Evolutionary conservation across 2,113 vertebrate genomes (phyloP), one percentile per base, ranked within the genome.

Genomic region (Riparia riparia): DNA sequence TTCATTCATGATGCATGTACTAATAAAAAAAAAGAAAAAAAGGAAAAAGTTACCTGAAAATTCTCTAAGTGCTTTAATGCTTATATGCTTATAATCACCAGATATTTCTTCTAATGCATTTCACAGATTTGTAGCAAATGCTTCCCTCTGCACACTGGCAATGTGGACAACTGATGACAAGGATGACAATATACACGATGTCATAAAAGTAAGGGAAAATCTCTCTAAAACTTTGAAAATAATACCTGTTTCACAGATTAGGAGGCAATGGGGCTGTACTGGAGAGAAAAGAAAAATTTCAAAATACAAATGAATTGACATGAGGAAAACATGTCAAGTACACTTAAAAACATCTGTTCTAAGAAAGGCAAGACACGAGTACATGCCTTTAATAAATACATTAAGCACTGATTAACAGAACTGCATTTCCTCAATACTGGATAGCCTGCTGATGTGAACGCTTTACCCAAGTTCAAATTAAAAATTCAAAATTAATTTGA

Each of bases 1-100:
- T 77, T 98, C 98, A 89, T 98, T 98, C 98, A 99, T 99, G 97
- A 95, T 97, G 98, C 88, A 90, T 96, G 78, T 70, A 93, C 97
- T 97, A 44, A 21, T 32, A 50, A 49, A 70, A 64, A 56, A 16
- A 24, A 60, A 57, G 8, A 45, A 17, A 25, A 49, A 47, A 69
- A 57, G 24, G 45, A 17, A 25, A 63, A 41, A n/a, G 12, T 87
- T 66, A 70, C 25, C 42, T 85, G 82, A 93, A 90, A 90, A 91
- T n/a, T 41, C 51, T 72, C 1, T 26, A 29, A 57, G 9, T 77
- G 37, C 37, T 84, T 77, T 70, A 84, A 81, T 45, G 47, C 11
- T 82, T 63, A 3, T 31, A 81, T 45, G 47, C 10, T 82, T 63
- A 3, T 29, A 81, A 81, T 81, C 56, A 74, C 17, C 25, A 17